Evolutionary conservation across 2,797 vertebrate species (phyloP).

Genomic region (Cuniculus paca): DNA sequence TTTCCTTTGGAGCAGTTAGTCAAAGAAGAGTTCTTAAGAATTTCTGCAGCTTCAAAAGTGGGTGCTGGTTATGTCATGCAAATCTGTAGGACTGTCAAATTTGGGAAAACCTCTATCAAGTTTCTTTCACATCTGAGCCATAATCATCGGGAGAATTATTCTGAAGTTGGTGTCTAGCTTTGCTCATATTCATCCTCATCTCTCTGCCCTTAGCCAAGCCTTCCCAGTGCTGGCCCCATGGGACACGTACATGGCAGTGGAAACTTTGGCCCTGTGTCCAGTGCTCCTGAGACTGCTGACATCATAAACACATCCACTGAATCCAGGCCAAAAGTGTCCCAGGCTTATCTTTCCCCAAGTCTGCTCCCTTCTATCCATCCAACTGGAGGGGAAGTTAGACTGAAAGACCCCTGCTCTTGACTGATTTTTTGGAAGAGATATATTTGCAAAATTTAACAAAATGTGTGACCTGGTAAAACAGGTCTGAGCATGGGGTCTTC

Average conservation of each 20-base stretch:
- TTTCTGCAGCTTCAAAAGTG: constrained; percentile 28
- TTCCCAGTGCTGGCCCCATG: not conserved
- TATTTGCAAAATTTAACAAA: constrained; percentile 24
- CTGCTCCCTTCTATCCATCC: not conserved
- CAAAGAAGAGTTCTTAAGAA: not conserved
- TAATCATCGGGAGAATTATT: constrained; percentile 14
- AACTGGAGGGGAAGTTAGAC: not conserved
- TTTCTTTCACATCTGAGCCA: not conserved
- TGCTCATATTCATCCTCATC: not conserved
- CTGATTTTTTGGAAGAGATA: not conserved
- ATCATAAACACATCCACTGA: not conserved
- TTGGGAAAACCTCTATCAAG: not conserved
- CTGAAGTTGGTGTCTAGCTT: not conserved
- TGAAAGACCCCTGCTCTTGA: not conserved
- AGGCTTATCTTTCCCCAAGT: not conserved
- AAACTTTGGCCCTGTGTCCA: not conserved
- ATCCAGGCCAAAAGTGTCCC: not conserved
- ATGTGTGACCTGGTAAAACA: not conserved
- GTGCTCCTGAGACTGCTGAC: not conserved
- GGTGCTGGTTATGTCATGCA: not conserved
- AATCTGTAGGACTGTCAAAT: constrained; percentile 49
- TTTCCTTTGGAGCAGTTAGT: not conserved
- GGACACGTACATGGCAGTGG: not conserved
- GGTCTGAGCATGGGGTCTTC: not conserved
- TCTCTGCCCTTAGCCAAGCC: not conserved